Base-by-base conservation (phyloP, 1,140 invertebrate species). In the Euschistus heros region DNA sequence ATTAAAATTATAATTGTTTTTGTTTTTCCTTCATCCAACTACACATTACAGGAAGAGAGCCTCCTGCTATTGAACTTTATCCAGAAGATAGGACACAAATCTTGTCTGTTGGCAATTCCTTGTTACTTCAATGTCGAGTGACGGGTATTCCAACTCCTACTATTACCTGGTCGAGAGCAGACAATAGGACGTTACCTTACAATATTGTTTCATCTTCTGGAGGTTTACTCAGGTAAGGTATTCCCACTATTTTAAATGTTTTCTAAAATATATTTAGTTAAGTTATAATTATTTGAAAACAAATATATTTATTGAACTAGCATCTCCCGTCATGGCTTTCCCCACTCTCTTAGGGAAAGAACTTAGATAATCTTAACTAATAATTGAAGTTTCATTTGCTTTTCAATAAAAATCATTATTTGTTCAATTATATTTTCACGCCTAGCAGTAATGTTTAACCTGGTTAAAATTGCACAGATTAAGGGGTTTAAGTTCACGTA, bases 81-180 rank as follows among this genome's bases (percentile, higher is more conserved):
- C 92, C 92, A 2, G 74, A 78, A 60, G 76, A 79, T 13, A 76
- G 79, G 13, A 84, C 87, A 73, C 80, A 78, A 0, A 79, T 89
- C 0, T 73, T 75, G 0, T 72, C 74, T 0, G 66, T 71, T 63
- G 91, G 91, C 47, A 81, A 80, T 7, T 85, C 84, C 64, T 83
- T 81, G 3, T 77, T 88, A 55, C 80, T 96, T 37, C 89, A 91
- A 69, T 97, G 94, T 74, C 77, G 85, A 52, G 80, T 86, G 0
- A 81, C 77, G 18, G 94, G 94, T 8, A 84, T 85, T 42, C 93
- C 94, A 2, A 68, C 79, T 17, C 92, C 94, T 0, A 80, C 74
- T 13, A 70, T 97, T 0, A 78, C 80, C 10, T 97, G 94, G 93
- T 75, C 80, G 14, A 82, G 91, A 66, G 76, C 80, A 63, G 85